Percentiles rank a stretch among this genome's conserved stretches.
phyloP scores from a whole-genome alignment of 2,888 invertebrate species.

The Caenorhabditis sp. region DNA sequence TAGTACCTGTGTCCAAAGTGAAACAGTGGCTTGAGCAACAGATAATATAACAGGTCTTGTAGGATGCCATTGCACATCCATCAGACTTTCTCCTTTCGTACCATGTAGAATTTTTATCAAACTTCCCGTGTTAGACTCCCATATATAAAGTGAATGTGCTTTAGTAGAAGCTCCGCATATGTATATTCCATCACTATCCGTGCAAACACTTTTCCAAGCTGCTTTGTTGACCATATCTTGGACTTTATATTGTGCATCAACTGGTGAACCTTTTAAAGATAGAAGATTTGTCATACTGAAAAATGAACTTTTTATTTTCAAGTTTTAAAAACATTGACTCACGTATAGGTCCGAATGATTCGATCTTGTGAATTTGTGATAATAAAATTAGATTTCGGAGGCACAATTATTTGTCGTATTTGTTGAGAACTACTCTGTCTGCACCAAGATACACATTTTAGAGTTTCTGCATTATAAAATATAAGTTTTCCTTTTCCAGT shows the following conservation, averaged over 20 bases:
- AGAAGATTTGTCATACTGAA: slow-evolving; percentile 70
- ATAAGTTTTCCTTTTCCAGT: slow-evolving; percentile 80
- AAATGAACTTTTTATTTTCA: too few species aligned
- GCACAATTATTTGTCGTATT: slow-evolving; percentile 79
- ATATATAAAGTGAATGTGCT: slow-evolving; percentile 94
- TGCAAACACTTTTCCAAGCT: slow-evolving; percentile 99
- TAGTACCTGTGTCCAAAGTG: slow-evolving; percentile 86
- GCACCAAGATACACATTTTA: slow-evolving; percentile 86
- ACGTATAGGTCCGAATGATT: slow-evolving; percentile 79
- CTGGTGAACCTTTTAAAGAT: slow-evolving; percentile 70
- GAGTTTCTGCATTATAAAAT: slow-evolving; percentile 75
- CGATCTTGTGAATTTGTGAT: slow-evolving; percentile 95
- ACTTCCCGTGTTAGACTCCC: slow-evolving; percentile 97
- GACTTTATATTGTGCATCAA: slow-evolving; percentile 95
- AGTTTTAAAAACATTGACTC: neutral
- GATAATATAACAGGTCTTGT: slow-evolving; percentile 95
- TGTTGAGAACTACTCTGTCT: slow-evolving; percentile 96
- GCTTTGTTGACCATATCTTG: slow-evolving; percentile 99
- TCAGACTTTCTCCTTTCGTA: slow-evolving; percentile 92
- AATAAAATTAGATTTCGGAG: slow-evolving; percentile 56
- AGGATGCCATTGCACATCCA: slow-evolving; percentile 98
- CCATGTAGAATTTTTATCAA: slow-evolving; percentile 98
- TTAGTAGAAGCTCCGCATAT: slow-evolving; percentile 94
- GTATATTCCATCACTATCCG: slow-evolving; percentile 98
- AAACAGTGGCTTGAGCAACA: slow-evolving; percentile 91